These are phyloP conservation scores for Cephus sareptanus DNA, from an alignment of 2,888 invertebrate genomes.

Conservation along the genomic window DNA sequence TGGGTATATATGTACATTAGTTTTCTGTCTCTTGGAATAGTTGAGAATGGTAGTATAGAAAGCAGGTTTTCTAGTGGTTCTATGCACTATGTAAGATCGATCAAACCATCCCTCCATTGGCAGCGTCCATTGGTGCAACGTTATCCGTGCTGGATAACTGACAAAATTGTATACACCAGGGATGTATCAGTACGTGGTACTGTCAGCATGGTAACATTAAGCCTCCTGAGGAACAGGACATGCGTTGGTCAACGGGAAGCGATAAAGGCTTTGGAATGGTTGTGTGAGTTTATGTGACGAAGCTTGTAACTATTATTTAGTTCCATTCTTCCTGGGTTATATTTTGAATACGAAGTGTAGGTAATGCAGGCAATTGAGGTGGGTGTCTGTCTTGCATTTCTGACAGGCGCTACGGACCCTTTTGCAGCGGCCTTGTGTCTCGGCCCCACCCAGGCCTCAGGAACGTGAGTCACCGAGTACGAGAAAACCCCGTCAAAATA, in stretches of 20 bases:
- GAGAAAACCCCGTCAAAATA: constrained; percentile 21
- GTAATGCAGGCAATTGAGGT: background rate
- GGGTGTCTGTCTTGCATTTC: background rate
- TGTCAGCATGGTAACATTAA: background rate
- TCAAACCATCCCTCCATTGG: background rate
- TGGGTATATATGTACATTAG: background rate
- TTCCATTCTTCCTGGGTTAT: background rate
- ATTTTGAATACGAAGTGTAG: background rate
- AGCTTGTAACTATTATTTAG: background rate
- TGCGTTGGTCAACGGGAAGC: background rate
- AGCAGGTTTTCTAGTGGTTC: background rate
- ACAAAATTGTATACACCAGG: background rate
- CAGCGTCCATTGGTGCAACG: background rate
- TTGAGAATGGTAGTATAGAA: background rate
- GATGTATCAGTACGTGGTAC: background rate
- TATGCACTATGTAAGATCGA: background rate
- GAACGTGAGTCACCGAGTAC: background rate
- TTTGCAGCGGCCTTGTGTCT: background rate
- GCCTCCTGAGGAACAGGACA: background rate
- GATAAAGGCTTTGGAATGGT: background rate
- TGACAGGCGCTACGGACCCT: background rate
- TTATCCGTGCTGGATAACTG: background rate
- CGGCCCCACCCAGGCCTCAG: constrained; percentile 4
- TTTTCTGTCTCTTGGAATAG: background rate
- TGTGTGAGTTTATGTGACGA: background rate